These are phyloP conservation scores for Clepsis dumicolana DNA, from an alignment of 2,888 invertebrate genomes.

Conservation along the genomic window DNA sequence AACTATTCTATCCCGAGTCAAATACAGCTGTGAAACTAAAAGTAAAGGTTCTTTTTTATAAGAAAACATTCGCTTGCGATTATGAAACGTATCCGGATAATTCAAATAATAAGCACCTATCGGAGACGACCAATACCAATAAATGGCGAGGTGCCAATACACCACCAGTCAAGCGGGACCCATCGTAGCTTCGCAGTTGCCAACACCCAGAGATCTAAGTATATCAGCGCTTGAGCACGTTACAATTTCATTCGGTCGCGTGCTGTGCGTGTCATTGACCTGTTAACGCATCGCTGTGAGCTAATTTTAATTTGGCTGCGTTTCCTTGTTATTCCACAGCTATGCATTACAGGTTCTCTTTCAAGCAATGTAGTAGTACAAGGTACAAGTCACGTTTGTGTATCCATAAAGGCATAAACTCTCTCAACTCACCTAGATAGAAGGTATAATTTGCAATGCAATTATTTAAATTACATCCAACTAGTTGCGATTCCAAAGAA, in stretches of 20 bases:
- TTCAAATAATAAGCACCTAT: constrained; percentile 32
- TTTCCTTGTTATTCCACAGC: constrained; percentile 63
- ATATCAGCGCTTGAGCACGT: constrained; percentile 54
- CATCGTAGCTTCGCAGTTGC: constrained; percentile 38
- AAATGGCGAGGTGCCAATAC: constrained; percentile 66
- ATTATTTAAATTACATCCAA: constrained; percentile 4
- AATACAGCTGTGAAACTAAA: neutral
- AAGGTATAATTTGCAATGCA: constrained; percentile 22
- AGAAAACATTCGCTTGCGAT: neutral
- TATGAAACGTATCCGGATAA: constrained; percentile 21
- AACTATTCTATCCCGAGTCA: neutral
- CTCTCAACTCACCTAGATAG: constrained; percentile 27
- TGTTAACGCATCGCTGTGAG: constrained; percentile 75
- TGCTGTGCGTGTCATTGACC: constrained; percentile 78
- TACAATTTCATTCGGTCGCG: constrained; percentile 66
- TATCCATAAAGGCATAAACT: constrained; percentile 26
- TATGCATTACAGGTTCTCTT: constrained; percentile 12
- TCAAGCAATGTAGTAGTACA: constrained; percentile 3
- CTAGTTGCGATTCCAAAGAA: neutral
- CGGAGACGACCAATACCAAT: constrained; percentile 53
- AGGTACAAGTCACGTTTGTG: constrained; percentile 17
- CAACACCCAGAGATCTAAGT: constrained; percentile 52
- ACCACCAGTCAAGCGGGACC: constrained; percentile 56
- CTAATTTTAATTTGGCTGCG: constrained; percentile 76
- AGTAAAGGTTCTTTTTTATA: neutral